Evolutionary conservation across 2,113 vertebrate species (phyloP).

Genomic region (Rhabdomys dilectus): DNA sequence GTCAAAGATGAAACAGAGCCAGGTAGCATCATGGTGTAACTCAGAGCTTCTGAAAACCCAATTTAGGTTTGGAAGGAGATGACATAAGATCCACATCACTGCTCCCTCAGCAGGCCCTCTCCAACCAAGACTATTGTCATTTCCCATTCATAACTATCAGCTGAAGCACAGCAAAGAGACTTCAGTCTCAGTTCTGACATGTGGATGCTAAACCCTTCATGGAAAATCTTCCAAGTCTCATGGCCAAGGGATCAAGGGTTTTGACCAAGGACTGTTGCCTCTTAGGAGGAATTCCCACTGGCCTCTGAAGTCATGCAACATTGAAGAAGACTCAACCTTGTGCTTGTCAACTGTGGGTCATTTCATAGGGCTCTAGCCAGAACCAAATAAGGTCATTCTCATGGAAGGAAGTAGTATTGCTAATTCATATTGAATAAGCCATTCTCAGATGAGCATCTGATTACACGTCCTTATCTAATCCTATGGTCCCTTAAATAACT

Average conservation of each 20-base stretch:
- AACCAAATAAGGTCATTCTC: background rate
- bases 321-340: background rate
- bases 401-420: background rate
- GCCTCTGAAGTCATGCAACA: background rate
- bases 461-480: background rate
- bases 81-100: rapidly evolving
- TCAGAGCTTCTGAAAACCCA: background rate
- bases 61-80: background rate
- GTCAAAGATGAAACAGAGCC: background rate
- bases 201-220: background rate
- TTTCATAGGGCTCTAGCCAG: background rate
- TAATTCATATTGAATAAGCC: background rate
- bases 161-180: background rate
- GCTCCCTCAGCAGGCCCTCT: no score
- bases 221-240: background rate
- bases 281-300: background rate
- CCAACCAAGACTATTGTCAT: background rate
- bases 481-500: background rate
- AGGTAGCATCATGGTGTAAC: background rate
- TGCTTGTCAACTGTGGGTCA: background rate
- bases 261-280: background rate
- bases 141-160: background rate
- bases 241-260: background rate
- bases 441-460: background rate
- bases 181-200: background rate